These are phyloP conservation scores for Neomonachus schauinslandi DNA, from an alignment of 2,113 vertebrate genomes.

Conservation along the genomic window DNA sequence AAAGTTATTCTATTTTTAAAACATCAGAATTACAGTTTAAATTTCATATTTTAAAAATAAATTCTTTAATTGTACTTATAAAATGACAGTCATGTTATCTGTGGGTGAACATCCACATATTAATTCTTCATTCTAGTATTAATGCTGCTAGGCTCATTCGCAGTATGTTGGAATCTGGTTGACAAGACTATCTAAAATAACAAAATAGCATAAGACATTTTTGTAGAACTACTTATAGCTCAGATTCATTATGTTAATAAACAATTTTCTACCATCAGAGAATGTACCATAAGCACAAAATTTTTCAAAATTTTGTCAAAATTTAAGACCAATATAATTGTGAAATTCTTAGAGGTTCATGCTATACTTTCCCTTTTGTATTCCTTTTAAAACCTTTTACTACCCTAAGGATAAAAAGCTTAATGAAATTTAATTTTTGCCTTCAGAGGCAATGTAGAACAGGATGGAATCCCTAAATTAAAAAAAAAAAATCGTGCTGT, in stretches of 20 bases:
- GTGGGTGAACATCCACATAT: neutral
- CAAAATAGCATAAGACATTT: neutral
- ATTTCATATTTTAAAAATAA: constrained; percentile 32
- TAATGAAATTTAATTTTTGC: constrained; percentile 25
- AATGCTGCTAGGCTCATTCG: neutral
- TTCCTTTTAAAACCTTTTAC: neutral
- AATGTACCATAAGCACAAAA: neutral
- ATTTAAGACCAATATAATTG: constrained; percentile 41
- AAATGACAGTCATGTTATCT: constrained; percentile 4
- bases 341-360: neutral
- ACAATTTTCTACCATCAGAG: neutral
- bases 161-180: neutral
- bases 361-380: neutral
- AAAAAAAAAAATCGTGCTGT: neutral
- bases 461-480: neutral
- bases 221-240: neutral
- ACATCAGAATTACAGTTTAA: neutral
- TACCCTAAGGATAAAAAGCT: neutral
- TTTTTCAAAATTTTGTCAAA: neutral
- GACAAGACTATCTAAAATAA: neutral
- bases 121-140: constrained; percentile 36
- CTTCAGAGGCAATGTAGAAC: constrained; percentile 20
- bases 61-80: neutral
- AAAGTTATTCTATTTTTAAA: constrained; percentile 61
- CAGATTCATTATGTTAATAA: neutral